phyloP scores from a whole-genome alignment of 2,888 invertebrate genomes.

The Dasypolia templi region DNA sequence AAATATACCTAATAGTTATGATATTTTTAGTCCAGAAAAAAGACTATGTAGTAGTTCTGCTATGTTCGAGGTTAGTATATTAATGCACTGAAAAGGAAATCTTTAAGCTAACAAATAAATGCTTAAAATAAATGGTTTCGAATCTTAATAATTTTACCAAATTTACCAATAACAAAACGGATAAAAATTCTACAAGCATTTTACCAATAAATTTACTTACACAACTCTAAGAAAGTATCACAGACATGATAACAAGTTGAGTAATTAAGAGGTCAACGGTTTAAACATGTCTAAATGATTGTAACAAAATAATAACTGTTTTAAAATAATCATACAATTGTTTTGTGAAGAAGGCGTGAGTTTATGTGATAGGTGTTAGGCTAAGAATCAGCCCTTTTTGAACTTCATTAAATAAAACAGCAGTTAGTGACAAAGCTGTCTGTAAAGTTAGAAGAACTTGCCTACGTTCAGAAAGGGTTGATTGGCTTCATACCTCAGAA shows the following conservation, averaged over 20 bases:
- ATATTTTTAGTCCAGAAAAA: background rate
- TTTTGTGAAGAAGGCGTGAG: no score
- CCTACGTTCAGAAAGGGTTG: background rate
- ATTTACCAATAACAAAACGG: background rate
- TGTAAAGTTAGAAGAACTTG: background rate
- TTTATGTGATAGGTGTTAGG: no score
- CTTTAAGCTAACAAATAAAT: background rate
- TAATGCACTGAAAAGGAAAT: background rate
- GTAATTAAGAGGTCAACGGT: constrained; percentile 34
- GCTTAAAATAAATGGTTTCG: background rate
- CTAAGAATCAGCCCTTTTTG: background rate
- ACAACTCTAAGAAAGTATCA: constrained; percentile 43
- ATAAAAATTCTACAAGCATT: constrained; percentile 1
- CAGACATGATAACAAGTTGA: constrained; percentile 40
- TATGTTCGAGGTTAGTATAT: no score
- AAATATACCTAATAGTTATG: background rate
- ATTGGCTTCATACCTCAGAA: background rate
- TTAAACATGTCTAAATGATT: constrained; percentile 1
- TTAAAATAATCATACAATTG: background rate
- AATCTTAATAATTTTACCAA: no score
- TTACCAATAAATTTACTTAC: constrained; percentile 39
- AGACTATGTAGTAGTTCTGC: background rate
- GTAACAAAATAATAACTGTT: constrained; percentile 22
- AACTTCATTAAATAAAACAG: background rate
- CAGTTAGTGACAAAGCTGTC: background rate